Evolutionary conservation across 2,888 invertebrate genomes (phyloP).

Genomic region (Volucella inflata): DNA sequence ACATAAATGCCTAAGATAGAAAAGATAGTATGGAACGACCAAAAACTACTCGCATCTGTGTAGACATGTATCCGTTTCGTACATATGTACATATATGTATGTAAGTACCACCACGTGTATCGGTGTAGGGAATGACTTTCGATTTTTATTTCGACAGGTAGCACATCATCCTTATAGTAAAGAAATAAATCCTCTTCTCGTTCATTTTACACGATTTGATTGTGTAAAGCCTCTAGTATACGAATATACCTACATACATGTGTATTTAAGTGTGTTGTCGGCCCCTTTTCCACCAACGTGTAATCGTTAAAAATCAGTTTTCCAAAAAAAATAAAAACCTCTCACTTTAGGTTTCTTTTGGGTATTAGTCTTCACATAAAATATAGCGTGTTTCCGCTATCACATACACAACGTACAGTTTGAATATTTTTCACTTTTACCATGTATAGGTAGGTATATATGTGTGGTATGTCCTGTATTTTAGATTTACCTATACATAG

Average conservation of each 20-base stretch:
- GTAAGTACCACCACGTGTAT: conserved; percentile 2
- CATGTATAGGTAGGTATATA: neutral
- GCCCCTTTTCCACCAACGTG: conserved; percentile 40
- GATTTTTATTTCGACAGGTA: conserved; percentile 66
- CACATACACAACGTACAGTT: conserved; percentile 22
- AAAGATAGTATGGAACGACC: neutral
- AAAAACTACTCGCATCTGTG: neutral
- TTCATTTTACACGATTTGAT: conserved; percentile 16
- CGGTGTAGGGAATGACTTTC: conserved; percentile 64
- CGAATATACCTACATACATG: no score
- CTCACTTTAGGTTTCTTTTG: conserved; percentile 16
- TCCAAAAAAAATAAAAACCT: conserved; percentile 45
- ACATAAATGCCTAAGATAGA: neutral
- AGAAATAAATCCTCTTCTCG: conserved; percentile 50
- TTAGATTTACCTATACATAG: conserved; percentile 11
- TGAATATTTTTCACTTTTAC: conserved; percentile 24
- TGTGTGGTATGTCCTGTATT: conserved; percentile 11
- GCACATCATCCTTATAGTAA: neutral
- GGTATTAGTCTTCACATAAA: neutral
- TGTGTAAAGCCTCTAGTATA: conserved; percentile 12
- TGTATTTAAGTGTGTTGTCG: neutral
- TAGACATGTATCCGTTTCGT: neutral
- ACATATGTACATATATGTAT: conserved; percentile 3
- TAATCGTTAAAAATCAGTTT: conserved; percentile 48
- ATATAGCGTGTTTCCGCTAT: conserved; percentile 64